These are phyloP conservation scores for Erethizon dorsatum DNA, from an alignment of 2,797 vertebrate species.

Conservation along the genomic window DNA sequence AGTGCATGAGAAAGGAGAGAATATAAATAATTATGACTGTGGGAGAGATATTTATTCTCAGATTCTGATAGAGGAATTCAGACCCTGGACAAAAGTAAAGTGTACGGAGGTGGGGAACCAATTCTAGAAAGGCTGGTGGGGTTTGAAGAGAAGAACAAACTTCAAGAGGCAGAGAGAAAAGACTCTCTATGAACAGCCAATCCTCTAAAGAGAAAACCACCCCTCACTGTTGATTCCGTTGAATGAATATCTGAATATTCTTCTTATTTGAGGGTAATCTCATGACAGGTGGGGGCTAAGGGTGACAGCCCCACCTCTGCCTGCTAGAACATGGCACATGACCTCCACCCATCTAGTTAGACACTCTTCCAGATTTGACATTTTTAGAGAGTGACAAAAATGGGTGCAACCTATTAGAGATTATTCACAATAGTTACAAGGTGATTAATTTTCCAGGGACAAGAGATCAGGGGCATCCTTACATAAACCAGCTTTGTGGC, in stretches of 20 bases:
- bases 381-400: neutral
- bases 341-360: neutral
- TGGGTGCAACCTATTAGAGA: neutral
- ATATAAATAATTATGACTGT: neutral
- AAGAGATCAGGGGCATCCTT: neutral
- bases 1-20: neutral
- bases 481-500: neutral
- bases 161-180: neutral
- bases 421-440: neutral
- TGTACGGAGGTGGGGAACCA: neutral
- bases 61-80: neutral
- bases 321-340: neutral
- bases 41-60: neutral
- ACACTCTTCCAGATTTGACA: neutral
- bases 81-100: neutral
- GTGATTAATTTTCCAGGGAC: neutral
- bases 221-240: neutral
- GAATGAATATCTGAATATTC: neutral
- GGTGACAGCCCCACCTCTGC: neutral
- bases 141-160: neutral
- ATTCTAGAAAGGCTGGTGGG: neutral
- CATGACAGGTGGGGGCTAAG: neutral
- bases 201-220: neutral
- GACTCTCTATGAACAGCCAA: neutral
- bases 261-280: neutral